These are phyloP conservation scores for Mesocentrotus franciscanus DNA, from an alignment of 53 echinoderm and acorn worm genomes.

Conservation along the genomic window DNA sequence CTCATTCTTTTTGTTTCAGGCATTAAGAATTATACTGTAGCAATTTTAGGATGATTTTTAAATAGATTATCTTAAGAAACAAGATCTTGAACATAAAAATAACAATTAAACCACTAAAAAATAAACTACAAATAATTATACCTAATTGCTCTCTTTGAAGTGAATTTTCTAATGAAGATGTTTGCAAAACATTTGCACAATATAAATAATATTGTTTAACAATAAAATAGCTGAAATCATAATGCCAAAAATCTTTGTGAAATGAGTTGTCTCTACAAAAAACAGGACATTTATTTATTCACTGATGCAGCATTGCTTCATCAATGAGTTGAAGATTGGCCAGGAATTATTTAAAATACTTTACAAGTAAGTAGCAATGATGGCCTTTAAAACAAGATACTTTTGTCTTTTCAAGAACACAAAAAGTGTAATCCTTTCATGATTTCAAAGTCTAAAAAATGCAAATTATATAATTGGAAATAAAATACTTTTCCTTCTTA, in stretches of 20 bases:
- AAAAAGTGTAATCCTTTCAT: neutral
- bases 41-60: neutral
- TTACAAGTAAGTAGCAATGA: neutral
- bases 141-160: neutral
- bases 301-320: neutral
- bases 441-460: neutral
- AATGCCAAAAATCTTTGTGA: neutral
- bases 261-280: neutral
- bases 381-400: neutral
- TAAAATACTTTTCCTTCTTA: neutral
- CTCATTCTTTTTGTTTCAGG: neutral
- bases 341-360: neutral
- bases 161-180: neutral
- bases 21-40: neutral
- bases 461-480: neutral
- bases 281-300: too few relatives aligned
- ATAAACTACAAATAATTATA: too few relatives aligned
- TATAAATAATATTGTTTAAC: neutral
- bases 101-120: neutral
- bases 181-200: neutral
- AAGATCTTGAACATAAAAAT: neutral
- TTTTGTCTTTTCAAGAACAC: constrained; percentile 35
- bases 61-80: neutral
- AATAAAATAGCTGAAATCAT: neutral
- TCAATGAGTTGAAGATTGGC: neutral